These are phyloP conservation scores for Centropus unirufus DNA, from an alignment of 2,113 vertebrate genomes.

Conservation along the genomic window DNA sequence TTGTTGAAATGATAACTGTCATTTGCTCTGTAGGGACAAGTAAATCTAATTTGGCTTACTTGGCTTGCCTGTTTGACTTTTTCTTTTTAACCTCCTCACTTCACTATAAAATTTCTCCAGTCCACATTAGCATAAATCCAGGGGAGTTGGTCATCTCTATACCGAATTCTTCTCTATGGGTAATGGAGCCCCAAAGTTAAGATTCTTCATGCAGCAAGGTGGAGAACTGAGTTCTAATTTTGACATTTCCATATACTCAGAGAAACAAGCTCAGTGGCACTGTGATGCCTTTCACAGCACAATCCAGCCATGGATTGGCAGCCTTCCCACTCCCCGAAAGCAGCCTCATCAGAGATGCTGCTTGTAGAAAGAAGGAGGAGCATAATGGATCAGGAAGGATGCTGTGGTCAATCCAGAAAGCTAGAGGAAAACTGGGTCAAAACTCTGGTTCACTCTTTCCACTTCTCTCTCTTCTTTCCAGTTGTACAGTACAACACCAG, in stretches of 20 bases:
- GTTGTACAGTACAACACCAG: rapidly evolving
- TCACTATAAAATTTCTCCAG: not conserved
- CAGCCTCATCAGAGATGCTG: not conserved
- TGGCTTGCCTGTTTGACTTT: not conserved
- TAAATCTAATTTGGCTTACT: not conserved
- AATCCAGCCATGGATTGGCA: not conserved
- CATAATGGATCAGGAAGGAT: not conserved
- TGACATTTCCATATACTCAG: not conserved
- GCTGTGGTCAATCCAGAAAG: not conserved
- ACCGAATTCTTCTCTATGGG: not conserved
- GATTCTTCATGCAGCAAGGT: not conserved
- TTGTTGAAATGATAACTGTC: not conserved
- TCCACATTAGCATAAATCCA: not conserved
- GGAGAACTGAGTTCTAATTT: not conserved
- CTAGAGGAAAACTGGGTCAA: rapidly evolving
- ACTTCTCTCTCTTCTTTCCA: not conserved
- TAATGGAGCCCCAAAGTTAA: not conserved
- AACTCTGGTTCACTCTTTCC: not conserved
- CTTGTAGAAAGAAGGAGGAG: not conserved
- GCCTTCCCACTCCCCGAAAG: not conserved
- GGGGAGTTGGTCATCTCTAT: not conserved
- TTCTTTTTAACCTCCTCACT: not conserved
- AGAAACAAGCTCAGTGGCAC: not conserved
- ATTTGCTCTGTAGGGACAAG: not conserved
- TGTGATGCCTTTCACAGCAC: not conserved